phyloP scores from a whole-genome alignment of 2,888 invertebrate genomes.

The Lithodes maja region DNA sequence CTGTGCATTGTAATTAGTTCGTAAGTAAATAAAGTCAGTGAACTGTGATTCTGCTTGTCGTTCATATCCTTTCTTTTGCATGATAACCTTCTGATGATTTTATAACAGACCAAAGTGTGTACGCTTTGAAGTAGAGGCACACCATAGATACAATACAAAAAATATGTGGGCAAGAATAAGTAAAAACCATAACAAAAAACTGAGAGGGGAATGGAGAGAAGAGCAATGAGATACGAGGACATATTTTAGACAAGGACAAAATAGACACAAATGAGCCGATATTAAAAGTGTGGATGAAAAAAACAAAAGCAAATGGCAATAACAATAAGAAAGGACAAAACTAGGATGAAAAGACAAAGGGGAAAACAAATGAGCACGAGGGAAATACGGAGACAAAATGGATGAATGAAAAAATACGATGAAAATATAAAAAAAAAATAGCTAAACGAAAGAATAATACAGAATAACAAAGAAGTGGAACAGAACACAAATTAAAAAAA shows the following conservation, averaged over 20 bases:
- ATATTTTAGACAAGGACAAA: background rate
- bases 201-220: background rate
- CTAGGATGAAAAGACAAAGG: background rate
- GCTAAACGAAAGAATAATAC: background rate
- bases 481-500: background rate
- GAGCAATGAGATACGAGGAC: background rate
- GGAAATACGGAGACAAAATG: background rate
- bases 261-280: background rate
- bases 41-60: too few species aligned
- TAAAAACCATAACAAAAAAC: background rate
- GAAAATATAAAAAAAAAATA: background rate
- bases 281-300: background rate
- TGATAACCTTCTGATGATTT: too few species aligned
- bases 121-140: too few species aligned
- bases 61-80: too few species aligned
- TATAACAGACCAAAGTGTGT: too few species aligned
- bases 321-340: background rate
- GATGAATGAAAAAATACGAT: background rate
- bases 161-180: background rate
- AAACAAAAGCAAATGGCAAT: background rate
- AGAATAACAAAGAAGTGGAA: background rate
- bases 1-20: too few species aligned
- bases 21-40: too few species aligned
- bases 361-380: background rate
- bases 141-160: too few species aligned